Percentiles rank a stretch among this genome's conserved stretches.
Evolutionary conservation across 2,797 vertebrate species (phyloP).

Genomic region (Chrysocyon brachyurus): DNA sequence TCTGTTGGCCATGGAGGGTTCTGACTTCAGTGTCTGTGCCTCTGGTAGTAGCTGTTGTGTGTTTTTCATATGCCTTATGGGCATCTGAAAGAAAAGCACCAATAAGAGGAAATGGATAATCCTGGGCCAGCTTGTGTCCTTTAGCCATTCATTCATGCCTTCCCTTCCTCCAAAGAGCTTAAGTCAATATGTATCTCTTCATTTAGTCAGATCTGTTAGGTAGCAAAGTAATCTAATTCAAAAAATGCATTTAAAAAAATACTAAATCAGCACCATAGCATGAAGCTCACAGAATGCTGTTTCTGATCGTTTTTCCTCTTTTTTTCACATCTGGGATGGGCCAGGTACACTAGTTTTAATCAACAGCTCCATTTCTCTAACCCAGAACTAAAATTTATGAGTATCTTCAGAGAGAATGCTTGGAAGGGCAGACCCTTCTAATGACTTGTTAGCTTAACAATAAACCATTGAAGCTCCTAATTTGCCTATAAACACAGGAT

Average conservation of each 20-base stretch:
- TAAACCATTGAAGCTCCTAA: slow-evolving; percentile 79
- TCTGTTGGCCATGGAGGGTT: not conserved
- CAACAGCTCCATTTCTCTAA: not conserved
- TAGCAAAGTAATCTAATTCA: not conserved
- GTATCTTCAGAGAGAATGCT: slow-evolving; percentile 78
- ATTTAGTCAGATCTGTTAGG: not conserved
- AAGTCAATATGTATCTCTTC: not conserved
- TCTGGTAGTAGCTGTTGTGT: not conserved
- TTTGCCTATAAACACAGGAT: slow-evolving; percentile 82
- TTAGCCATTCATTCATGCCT: not conserved
- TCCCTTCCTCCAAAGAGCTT: not conserved
- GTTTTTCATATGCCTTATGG: not conserved
- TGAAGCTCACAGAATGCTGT: not conserved
- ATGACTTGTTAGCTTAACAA: slow-evolving; percentile 79
- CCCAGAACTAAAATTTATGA: slow-evolving; percentile 63
- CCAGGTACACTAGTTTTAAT: not conserved
- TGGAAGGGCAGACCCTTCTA: slow-evolving; percentile 78
- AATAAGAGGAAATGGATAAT: not conserved
- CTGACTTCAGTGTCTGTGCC: not conserved
- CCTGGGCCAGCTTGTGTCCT: not conserved
- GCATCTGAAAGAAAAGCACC: not conserved
- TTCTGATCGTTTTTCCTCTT: not conserved
- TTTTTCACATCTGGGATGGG: not conserved
- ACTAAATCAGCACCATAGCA: not conserved
- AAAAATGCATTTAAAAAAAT: slow-evolving; percentile 4